Percentiles rank a stretch among this genome's conserved stretches.
Evolutionary conservation across 2,888 invertebrate genomes (phyloP).

Genomic region (Phaonia tiefii): DNA sequence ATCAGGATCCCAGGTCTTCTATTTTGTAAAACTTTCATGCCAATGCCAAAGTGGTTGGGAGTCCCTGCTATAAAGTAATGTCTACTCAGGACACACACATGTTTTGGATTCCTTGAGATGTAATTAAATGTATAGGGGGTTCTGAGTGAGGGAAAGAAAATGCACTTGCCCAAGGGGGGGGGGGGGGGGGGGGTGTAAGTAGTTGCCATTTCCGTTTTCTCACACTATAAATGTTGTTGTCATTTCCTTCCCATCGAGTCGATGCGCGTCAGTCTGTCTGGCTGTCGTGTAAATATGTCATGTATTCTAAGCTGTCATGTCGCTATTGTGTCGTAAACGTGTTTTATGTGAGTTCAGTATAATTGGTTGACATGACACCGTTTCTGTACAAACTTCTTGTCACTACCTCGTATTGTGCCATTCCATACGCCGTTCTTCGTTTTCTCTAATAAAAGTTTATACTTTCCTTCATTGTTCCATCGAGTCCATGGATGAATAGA

Average conservation of each 20-base stretch:
- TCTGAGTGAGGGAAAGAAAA: background rate
- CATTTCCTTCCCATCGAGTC: slow-evolving; percentile 6
- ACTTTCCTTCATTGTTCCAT: background rate
- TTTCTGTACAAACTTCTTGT: slow-evolving; percentile 22
- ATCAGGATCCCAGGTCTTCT: too few species aligned
- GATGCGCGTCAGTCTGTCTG: background rate
- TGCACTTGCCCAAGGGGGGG: background rate
- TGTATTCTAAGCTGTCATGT: slow-evolving; percentile 1
- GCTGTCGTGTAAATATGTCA: slow-evolving; percentile 15
- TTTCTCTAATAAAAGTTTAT: background rate
- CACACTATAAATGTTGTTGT: background rate
- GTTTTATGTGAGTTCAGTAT: slow-evolving; percentile 4
- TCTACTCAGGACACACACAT: too few species aligned
- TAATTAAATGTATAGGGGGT: background rate
- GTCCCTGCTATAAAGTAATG: too few species aligned
- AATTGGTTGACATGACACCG: slow-evolving; percentile 40
- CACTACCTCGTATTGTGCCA: too few species aligned
- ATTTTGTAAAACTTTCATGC: too few species aligned
- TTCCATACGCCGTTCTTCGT: too few species aligned
- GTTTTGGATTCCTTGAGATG: too few species aligned
- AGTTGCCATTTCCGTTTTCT: slow-evolving; percentile 4
- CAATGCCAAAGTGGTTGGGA: too few species aligned
- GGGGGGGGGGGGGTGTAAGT: background rate
- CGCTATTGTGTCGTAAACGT: background rate
- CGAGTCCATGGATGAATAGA: background rate